phyloP scores from a whole-genome alignment of 2,888 invertebrate species.

The Scotopteryx bipunctaria region DNA sequence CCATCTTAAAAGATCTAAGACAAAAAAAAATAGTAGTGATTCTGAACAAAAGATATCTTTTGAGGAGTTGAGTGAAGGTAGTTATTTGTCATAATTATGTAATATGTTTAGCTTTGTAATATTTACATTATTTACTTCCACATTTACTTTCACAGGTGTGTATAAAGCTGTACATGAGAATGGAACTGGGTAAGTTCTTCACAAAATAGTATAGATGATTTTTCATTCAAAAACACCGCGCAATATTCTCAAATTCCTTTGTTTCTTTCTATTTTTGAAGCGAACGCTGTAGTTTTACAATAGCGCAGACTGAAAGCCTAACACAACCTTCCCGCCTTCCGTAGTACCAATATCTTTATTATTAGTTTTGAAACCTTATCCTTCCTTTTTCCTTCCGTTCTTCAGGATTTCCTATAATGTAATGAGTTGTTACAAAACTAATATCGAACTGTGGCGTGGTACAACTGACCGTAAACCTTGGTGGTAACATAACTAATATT shows the following conservation, averaged over 20 bases:
- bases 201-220: not conserved
- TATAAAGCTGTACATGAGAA: constrained; percentile 62
- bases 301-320: too few relatives aligned
- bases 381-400: constrained; percentile 24
- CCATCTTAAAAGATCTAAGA: constrained; percentile 25
- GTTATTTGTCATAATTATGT: not conserved
- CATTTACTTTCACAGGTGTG: constrained; percentile 52
- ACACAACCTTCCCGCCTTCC: too few relatives aligned
- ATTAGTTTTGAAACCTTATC: constrained; percentile 7
- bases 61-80: constrained; percentile 62
- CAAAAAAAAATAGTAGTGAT: constrained; percentile 26
- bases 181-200: constrained; percentile 64
- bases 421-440: constrained; percentile 65
- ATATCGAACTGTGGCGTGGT: constrained; percentile 64
- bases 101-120: not conserved
- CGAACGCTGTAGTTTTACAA: too few relatives aligned
- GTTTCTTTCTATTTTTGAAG: too few relatives aligned
- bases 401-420: constrained; percentile 62
- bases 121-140: not conserved
- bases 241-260: too few relatives aligned
- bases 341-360: constrained; percentile 6
- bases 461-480: constrained; percentile 56
- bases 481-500: constrained; percentile 59
- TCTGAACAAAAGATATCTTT: constrained; percentile 43
- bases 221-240: too few relatives aligned